phyloP scores from a whole-genome alignment of 2,888 invertebrate genomes.

The Pimpla rufipes region DNA sequence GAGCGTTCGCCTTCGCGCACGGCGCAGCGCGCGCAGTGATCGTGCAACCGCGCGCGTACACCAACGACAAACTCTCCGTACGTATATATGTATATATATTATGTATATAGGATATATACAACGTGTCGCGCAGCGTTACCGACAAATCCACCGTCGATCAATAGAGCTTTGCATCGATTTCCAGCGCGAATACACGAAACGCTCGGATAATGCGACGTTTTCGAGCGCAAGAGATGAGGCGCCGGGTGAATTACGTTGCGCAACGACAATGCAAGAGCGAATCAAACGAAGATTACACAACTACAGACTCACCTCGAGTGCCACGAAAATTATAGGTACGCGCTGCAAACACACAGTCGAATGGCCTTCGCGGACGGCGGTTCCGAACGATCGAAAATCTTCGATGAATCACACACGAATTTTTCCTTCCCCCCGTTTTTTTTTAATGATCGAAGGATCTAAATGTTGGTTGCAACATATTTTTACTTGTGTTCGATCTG shows the following conservation, averaged over 20 bases:
- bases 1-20: constrained; percentile 21
- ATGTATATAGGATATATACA: no score
- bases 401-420: constrained; percentile 14
- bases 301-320: constrained; percentile 63
- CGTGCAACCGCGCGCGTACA: constrained; percentile 29
- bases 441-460: not conserved
- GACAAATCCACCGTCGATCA: not conserved
- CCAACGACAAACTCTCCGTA: not conserved
- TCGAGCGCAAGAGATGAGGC: not conserved
- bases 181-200: not conserved
- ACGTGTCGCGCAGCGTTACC: no score
- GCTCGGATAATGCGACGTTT: not conserved
- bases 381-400: constrained; percentile 1
- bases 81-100: not conserved
- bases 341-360: not conserved
- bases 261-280: constrained; percentile 30
- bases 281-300: constrained; percentile 54
- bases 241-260: constrained; percentile 41
- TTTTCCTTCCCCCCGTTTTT: not conserved
- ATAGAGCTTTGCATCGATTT: constrained; percentile 1
- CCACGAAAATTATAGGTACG: constrained; percentile 54
- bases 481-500: not conserved
- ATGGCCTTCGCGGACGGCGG: not conserved
- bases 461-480: not conserved
- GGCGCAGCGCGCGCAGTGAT: constrained; percentile 20